A percentile compares a stretch with the other conserved stretches of the same genome.
phyloP scores from a whole-genome alignment of 2,888 invertebrate genomes.

The Mellilla xanthometata region DNA sequence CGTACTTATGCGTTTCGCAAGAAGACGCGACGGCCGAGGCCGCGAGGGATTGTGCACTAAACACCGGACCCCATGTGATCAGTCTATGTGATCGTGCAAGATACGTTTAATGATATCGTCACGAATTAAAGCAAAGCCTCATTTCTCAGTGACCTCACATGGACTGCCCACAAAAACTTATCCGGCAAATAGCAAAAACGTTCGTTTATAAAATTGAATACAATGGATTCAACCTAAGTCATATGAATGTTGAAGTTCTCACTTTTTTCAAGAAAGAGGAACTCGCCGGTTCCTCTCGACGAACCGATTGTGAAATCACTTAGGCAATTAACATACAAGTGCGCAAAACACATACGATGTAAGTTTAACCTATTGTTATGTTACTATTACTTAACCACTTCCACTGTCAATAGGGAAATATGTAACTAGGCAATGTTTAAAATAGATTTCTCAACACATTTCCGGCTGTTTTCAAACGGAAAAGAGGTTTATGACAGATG shows the following conservation, averaged over 20 bases:
- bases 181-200: constrained; percentile 22
- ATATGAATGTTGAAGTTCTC: constrained; percentile 23
- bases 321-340: constrained; percentile 26
- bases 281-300: constrained; percentile 23
- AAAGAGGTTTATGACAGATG: background rate
- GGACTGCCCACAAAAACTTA: constrained; percentile 26
- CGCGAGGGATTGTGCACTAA: constrained; percentile 33
- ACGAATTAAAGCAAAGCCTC: constrained; percentile 27
- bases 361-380: constrained; percentile 30
- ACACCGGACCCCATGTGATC: constrained; percentile 33
- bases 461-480: constrained; percentile 1
- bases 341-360: constrained; percentile 25
- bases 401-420: constrained; percentile 25
- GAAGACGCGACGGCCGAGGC: constrained; percentile 27
- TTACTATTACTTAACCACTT: constrained; percentile 28
- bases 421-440: constrained; percentile 22
- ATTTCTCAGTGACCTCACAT: constrained; percentile 29
- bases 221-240: constrained; percentile 18
- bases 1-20: constrained; percentile 35
- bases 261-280: constrained; percentile 31
- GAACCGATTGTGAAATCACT: constrained; percentile 23
- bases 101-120: constrained; percentile 32
- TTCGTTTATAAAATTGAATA: constrained; percentile 12
- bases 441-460: constrained; percentile 19
- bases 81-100: constrained; percentile 24